Base-by-base conservation (phyloP, 2,113 vertebrate genomes). In the Planiliza haematocheilus region DNA sequence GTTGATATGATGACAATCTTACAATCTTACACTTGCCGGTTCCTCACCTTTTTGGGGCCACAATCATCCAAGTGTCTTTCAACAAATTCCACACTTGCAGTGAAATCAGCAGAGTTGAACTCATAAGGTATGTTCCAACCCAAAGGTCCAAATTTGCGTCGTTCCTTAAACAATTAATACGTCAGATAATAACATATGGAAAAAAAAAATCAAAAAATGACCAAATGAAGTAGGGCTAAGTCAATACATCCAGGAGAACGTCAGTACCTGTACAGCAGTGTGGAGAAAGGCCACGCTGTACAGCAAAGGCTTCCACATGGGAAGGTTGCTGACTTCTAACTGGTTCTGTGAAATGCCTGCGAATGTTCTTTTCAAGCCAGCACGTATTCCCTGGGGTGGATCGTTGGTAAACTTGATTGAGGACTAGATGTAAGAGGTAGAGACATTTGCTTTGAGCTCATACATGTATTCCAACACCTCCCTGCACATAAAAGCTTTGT, bases 211-310 rank as follows among this genome's bases (percentile, higher is more conserved):
- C n/a, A n/a, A 30, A 55, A 11, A 56, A 51, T 7, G 7, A 24
- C 37, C 6, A 0, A 61, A 51, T n/a, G 1, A 38, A 38, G 21
- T 16, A 49, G 20, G 17, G 38, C 13, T 36, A 21, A n/a, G 20
- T 34, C 34, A 61, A 18, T 43, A 14, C 41, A 43, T 14, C 41
- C 41, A 7, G 37, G 37, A n/a, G n/a, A n/a, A n/a, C n/a, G 11
- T 6, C 8, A 50, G 16, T 83, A 91, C 87, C 87, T 97, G 96
- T 62, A 96, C 93, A 0, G 91, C 89, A 39, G 95, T 95, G 81
- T 97, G 96, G 1, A 97, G 88, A 56, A 97, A 97, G 9, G 94
- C 95, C 30, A 96, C 93, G 0, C 93, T 91, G 3, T 96, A 97
- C 10, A 97, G 70, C 93, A 96, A 75, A 0, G 95, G 93, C 61